Evolutionary conservation across 2,797 vertebrate genomes (phyloP).

Genomic region (Malacoraja senta): DNA sequence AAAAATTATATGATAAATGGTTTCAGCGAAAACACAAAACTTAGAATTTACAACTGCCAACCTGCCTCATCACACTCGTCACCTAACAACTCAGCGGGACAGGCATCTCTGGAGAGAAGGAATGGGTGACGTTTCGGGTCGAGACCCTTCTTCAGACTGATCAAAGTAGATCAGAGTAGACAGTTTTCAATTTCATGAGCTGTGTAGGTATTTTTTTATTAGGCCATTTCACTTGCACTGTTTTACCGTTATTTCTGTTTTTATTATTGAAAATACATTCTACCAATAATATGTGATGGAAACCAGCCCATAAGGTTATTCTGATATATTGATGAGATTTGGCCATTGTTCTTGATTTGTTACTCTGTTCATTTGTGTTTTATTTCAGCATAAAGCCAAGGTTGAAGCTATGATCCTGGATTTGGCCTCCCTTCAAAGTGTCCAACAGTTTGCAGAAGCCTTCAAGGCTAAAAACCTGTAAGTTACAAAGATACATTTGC

Average conservation of each 20-base stretch:
- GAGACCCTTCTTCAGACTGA: no score
- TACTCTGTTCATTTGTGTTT: slow-evolving; percentile 47
- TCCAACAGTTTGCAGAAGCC: slow-evolving; percentile 77
- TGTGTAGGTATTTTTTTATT: neutral
- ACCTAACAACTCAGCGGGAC: neutral
- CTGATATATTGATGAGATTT: neutral
- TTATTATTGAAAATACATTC: neutral
- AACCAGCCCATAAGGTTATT: neutral
- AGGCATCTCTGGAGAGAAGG: no score
- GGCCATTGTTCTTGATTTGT: slow-evolving; percentile 42
- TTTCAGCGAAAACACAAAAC: neutral
- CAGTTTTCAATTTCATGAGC: neutral
- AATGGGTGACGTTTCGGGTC: no score
- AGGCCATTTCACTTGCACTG: neutral
- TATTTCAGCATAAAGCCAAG: slow-evolving; percentile 83
- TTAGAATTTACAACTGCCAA: slow-evolving; percentile 32
- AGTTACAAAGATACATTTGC: slow-evolving; percentile 54
- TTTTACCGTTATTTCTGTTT: neutral
- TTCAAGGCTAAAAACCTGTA: slow-evolving; percentile 89
- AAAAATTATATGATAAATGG: neutral
- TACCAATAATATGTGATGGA: neutral
- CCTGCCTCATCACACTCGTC: neutral
- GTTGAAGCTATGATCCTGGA: slow-evolving; percentile 89
- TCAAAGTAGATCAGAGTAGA: neutral
- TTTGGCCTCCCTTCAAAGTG: slow-evolving; percentile 77